Evolutionary conservation across 1,140 invertebrate species (phyloP).

Genomic region (Diploscapter pachys): DNA sequence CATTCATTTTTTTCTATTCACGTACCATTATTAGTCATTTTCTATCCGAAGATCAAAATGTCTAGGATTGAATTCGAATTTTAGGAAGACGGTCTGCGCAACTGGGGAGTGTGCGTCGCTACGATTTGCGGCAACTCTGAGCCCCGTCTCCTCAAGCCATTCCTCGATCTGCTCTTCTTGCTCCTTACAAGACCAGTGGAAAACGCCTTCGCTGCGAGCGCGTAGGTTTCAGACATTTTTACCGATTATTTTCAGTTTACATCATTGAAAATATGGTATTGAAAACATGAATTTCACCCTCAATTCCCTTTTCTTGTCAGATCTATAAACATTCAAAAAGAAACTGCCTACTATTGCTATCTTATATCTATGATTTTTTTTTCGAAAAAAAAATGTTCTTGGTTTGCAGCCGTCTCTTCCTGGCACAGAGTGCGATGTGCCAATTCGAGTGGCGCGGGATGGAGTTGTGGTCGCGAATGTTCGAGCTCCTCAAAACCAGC

Average conservation of each 20-base stretch:
- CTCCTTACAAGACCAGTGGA: slow-evolving; percentile 43
- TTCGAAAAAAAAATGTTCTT: slow-evolving; percentile 8
- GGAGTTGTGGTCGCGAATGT: slow-evolving; percentile 66
- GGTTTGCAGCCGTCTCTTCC: slow-evolving; percentile 66
- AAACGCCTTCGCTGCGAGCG: slow-evolving; percentile 40
- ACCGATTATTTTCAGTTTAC: no score
- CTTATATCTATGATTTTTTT: slow-evolving; percentile 3
- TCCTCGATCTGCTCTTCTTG: slow-evolving; percentile 47
- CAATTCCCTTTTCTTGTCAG: no score
- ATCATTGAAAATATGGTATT: no score
- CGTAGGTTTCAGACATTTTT: neutral
- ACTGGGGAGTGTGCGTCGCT: slow-evolving; percentile 74
- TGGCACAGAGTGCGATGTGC: slow-evolving; percentile 66
- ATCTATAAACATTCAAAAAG: no score
- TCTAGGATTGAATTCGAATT: slow-evolving; percentile 60
- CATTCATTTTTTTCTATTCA: no score
- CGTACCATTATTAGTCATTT: no score
- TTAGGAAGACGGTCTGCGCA: slow-evolving; percentile 22
- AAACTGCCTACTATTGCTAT: neutral
- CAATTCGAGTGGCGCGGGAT: slow-evolving; percentile 73
- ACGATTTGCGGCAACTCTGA: slow-evolving; percentile 58
- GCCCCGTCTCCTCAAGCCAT: slow-evolving; percentile 40
- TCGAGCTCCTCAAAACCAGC: slow-evolving; percentile 63
- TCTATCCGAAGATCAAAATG: no score
- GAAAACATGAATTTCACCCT: no score